phyloP scores from a whole-genome alignment of 2,113 vertebrate species.

The Cyprinodon variegatus region DNA sequence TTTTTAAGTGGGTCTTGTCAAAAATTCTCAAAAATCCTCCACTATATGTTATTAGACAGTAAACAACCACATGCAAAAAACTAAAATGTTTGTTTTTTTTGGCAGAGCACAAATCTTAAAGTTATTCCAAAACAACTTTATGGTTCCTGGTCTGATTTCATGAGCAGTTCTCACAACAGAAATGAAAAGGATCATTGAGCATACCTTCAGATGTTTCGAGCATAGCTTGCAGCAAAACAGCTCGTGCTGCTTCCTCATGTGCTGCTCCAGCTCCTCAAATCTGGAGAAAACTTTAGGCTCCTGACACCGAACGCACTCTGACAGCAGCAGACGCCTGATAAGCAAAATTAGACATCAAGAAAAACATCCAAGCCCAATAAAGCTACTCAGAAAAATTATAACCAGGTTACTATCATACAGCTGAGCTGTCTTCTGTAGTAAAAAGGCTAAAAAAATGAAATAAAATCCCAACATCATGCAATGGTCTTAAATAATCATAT shows the following conservation, averaged over 20 bases:
- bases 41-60: no score
- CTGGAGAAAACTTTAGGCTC: constrained; percentile 87
- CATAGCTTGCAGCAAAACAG: constrained; percentile 97
- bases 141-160: neutral
- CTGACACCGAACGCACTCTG: constrained; percentile 87
- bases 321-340: constrained; percentile 88
- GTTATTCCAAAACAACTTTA: neutral
- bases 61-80: no score
- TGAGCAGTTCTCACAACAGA: neutral
- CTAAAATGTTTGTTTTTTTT: no score
- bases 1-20: no score
- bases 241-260: constrained; percentile 96
- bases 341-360: neutral
- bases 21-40: no score
- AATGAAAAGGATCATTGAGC: neutral
- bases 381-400: neutral
- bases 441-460: neutral
- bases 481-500: no score
- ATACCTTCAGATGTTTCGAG: constrained; percentile 92
- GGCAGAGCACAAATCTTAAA: neutral
- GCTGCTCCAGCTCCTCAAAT: constrained; percentile 94
- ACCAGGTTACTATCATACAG: neutral
- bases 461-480: no score
- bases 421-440: neutral
- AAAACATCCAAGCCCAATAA: neutral